Percentiles rank a stretch among this genome's conserved stretches.
phyloP scores from a whole-genome alignment of 2,797 vertebrate genomes.

The Chiloscyllium punctatum region DNA sequence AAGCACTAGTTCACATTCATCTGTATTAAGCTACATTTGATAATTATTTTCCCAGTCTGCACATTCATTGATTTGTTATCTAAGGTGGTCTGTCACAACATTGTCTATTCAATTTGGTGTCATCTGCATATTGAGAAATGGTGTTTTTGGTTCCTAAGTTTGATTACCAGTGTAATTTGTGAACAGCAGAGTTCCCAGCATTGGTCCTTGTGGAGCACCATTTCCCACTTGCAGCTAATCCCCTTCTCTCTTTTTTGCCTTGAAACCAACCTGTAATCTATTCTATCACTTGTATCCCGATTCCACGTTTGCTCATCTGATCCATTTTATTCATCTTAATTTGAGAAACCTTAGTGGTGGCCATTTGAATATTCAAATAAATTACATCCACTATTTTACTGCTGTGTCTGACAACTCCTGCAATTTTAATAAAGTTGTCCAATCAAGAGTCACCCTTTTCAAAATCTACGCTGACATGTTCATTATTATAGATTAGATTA shows the following conservation, averaged over 20 bases:
- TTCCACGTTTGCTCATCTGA: not conserved
- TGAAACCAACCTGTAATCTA: not conserved
- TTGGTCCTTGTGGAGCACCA: not conserved
- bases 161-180: not conserved
- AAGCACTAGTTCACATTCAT: not conserved
- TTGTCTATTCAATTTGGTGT: not conserved
- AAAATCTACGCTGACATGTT: too few species aligned
- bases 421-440: not conserved
- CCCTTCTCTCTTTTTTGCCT: not conserved
- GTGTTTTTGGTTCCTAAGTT: not conserved
- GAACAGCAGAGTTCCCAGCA: not conserved
- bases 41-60: not conserved
- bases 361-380: not conserved
- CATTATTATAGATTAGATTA: too few species aligned
- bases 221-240: not conserved
- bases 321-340: not conserved
- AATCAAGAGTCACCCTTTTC: not conserved
- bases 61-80: not conserved
- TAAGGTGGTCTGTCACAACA: not conserved
- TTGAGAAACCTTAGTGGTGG: not conserved
- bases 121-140: not conserved
- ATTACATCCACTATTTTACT: not conserved
- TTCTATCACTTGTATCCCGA: not conserved
- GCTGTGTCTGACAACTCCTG: not conserved
- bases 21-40: not conserved